Conservation (phyloP, 2,113 vertebrate genomes). For the Hippoglossus stenolepis region DNA sequence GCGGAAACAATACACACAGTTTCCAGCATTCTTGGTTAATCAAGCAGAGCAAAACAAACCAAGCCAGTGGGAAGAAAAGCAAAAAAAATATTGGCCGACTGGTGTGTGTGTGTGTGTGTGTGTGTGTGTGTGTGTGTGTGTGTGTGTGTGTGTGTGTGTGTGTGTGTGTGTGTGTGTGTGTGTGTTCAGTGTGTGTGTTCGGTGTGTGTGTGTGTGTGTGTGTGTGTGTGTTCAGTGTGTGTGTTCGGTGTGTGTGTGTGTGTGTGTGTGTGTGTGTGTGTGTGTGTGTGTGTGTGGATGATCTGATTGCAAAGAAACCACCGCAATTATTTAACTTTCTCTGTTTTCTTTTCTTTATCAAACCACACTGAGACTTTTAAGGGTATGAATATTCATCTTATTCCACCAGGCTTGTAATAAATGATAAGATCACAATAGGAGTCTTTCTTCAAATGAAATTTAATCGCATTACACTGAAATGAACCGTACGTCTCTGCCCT, state of each 20-base stretch:
- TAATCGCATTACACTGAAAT: slow-evolving; percentile 68
- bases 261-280: too few species aligned
- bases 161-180: not conserved
- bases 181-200: too few species aligned
- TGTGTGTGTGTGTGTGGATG: slow-evolving; percentile 23
- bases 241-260: not conserved
- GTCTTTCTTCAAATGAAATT: slow-evolving; percentile 56
- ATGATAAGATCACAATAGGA: slow-evolving; percentile 64
- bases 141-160: too few species aligned
- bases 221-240: too few species aligned
- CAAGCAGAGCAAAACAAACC: slow-evolving; percentile 81
- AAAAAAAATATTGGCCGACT: slow-evolving; percentile 38
- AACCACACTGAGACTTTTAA: slow-evolving; percentile 25
- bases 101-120: slow-evolving; percentile 1
- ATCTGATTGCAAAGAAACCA: slow-evolving; percentile 55
- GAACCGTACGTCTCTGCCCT: slow-evolving; percentile 74
- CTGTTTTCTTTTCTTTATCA: slow-evolving; percentile 6
- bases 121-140: too few species aligned
- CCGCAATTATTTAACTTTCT: slow-evolving; percentile 51
- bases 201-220: slow-evolving; percentile 7
- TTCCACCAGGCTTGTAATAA: slow-evolving; percentile 47
- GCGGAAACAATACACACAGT: slow-evolving; percentile 81
- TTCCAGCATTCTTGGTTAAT: slow-evolving; percentile 80
- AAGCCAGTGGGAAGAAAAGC: slow-evolving; percentile 60
- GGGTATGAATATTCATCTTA: slow-evolving; percentile 42